phyloP scores from a whole-genome alignment of 2,797 vertebrate species.

The Myotis pilosus region DNA sequence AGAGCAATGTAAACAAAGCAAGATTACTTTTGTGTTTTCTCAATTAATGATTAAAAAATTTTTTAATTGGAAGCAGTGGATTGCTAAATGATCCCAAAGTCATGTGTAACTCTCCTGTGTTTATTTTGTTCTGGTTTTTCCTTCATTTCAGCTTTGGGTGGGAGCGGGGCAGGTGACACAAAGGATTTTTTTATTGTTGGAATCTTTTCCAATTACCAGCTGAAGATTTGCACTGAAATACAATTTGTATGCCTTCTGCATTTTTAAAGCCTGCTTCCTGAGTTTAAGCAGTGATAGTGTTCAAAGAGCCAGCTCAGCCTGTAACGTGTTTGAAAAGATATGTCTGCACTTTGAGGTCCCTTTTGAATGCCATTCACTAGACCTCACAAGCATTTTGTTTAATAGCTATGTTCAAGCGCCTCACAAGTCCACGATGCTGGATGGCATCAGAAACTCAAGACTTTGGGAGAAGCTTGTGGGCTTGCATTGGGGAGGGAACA shows the following conservation, averaged over 20 bases:
- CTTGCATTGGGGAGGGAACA: slow-evolving; percentile 65
- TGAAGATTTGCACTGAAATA: slow-evolving; percentile 79
- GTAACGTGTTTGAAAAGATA: slow-evolving; percentile 61
- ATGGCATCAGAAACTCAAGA: slow-evolving; percentile 56
- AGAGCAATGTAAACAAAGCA: slow-evolving; percentile 48
- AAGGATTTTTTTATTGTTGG: slow-evolving; percentile 67
- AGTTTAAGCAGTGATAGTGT: slow-evolving; percentile 73
- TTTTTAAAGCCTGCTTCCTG: slow-evolving; percentile 74
- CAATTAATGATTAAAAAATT: slow-evolving; percentile 39
- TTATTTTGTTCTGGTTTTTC: slow-evolving; percentile 38
- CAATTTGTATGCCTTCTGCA: slow-evolving; percentile 73
- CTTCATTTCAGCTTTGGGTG: slow-evolving; percentile 50
- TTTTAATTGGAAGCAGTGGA: slow-evolving; percentile 63
- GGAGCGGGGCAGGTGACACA: slow-evolving; percentile 30
- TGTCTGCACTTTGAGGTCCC: slow-evolving; percentile 76
- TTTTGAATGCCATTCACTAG: slow-evolving; percentile 44
- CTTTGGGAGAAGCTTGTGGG: slow-evolving; percentile 50
- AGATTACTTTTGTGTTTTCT: slow-evolving; percentile 38
- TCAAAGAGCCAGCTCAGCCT: slow-evolving; percentile 74
- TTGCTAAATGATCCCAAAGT: slow-evolving; percentile 71
- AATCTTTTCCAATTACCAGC: slow-evolving; percentile 75
- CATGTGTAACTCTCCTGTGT: slow-evolving; percentile 43
- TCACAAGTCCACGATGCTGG: slow-evolving; percentile 62
- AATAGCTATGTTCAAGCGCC: slow-evolving; percentile 64
- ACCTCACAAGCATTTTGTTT: slow-evolving; percentile 58